These are phyloP conservation scores for Drosophila seguyi DNA, from an alignment of 1,140 invertebrate genomes.

Conservation along the genomic window DNA sequence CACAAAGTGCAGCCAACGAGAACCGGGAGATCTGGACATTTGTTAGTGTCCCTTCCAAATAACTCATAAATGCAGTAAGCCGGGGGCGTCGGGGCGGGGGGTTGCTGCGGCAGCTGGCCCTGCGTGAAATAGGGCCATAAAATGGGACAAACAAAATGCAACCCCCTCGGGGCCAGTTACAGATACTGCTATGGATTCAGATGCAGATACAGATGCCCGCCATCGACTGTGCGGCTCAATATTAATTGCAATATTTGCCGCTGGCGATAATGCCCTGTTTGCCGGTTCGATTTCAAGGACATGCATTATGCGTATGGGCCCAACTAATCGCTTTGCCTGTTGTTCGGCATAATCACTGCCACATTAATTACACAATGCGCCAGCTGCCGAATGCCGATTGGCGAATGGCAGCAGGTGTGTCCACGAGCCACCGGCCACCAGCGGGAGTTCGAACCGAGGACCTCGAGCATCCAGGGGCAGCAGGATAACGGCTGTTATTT, in stretches of 20 bases:
- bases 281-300: slow-evolving; percentile 59
- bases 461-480: slow-evolving; percentile 3
- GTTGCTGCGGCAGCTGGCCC: slow-evolving; percentile 54
- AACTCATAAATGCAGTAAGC: slow-evolving; percentile 72
- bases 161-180: slow-evolving; percentile 40
- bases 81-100: slow-evolving; percentile 1
- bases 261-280: slow-evolving; percentile 69
- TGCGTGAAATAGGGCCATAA: slow-evolving; percentile 67
- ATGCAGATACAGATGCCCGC: slow-evolving; percentile 19
- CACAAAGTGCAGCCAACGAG: slow-evolving; percentile 64
- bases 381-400: slow-evolving; percentile 25
- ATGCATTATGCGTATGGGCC: slow-evolving; percentile 47
- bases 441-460: background rate
- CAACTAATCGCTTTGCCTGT: slow-evolving; percentile 63
- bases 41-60: slow-evolving; percentile 68
- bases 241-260: slow-evolving; percentile 68
- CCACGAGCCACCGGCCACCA: slow-evolving; percentile 22
- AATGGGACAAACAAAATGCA: slow-evolving; percentile 48
- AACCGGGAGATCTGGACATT: slow-evolving; percentile 46
- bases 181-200: slow-evolving; percentile 44
- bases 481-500: slow-evolving; percentile 41
- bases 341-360: slow-evolving; percentile 62
- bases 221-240: slow-evolving; percentile 41
- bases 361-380: slow-evolving; percentile 72
- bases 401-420: slow-evolving; percentile 6